Percentiles rank a stretch among this genome's conserved stretches.
Conservation (phyloP, 1,140 invertebrate genomes). For the Diachasmimorpha longicaudata region DNA sequence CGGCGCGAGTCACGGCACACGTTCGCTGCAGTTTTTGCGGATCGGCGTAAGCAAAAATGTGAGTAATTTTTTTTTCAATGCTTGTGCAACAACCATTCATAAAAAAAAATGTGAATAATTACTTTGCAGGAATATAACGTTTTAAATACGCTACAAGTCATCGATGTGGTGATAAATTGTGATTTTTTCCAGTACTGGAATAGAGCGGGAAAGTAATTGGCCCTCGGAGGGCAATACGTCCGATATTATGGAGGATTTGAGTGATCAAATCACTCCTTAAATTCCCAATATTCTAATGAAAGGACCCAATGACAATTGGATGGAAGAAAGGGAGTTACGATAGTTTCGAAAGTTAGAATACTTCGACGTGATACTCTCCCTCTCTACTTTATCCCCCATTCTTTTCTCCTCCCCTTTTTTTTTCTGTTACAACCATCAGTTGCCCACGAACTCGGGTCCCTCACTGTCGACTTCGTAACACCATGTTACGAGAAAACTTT, state of each 20-base stretch:
- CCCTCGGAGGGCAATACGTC: no score
- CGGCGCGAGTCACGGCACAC: background rate
- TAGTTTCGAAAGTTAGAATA: slow-evolving; percentile 36
- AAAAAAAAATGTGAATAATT: no score
- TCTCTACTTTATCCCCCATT: background rate
- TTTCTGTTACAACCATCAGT: background rate
- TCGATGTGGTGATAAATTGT: no score
- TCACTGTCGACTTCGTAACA: slow-evolving; percentile 16
- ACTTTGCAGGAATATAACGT: no score
- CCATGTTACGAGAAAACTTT: slow-evolving; percentile 18
- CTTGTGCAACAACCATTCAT: background rate
- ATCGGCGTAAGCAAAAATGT: background rate
- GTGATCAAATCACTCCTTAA: background rate
- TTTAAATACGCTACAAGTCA: no score
- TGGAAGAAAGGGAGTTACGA: slow-evolving; percentile 32
- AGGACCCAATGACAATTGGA: slow-evolving; percentile 26
- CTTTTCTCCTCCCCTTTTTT: background rate
- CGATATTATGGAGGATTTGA: no score
- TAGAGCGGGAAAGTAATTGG: no score
- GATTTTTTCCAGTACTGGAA: no score
- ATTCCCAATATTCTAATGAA: slow-evolving; percentile 14
- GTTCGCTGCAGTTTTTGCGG: background rate
- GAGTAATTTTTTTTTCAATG: background rate
- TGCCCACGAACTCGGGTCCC: background rate
- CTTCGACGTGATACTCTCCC: background rate